Percentiles rank a stretch among this genome's conserved stretches.
phyloP scores from a whole-genome alignment of 2,797 vertebrate genomes.

The Poeciliopsis paucimaculata region DNA sequence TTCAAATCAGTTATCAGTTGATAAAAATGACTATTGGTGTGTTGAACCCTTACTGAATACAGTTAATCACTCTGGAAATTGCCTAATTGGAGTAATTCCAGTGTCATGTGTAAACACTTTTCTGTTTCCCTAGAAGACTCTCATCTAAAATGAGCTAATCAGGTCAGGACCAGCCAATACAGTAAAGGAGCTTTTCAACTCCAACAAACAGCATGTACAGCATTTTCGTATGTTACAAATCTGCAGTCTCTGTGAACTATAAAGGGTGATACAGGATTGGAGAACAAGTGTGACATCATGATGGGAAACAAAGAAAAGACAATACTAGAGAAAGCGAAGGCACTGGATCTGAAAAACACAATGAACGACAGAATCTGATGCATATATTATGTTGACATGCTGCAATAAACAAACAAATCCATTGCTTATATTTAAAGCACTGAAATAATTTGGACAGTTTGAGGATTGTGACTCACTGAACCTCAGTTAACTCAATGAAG shows the following conservation, averaged over 20 bases:
- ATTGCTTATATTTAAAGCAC: background rate
- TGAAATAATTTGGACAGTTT: background rate
- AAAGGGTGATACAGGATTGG: background rate
- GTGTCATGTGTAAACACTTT: slow-evolving; percentile 9
- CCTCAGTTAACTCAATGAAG: background rate
- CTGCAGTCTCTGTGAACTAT: background rate
- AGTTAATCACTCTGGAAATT: background rate
- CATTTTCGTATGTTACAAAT: background rate
- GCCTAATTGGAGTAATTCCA: slow-evolving; percentile 1
- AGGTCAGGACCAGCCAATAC: background rate
- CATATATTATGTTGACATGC: background rate
- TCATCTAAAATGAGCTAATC: background rate
- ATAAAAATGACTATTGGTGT: background rate
- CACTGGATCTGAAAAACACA: background rate
- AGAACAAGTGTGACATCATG: background rate
- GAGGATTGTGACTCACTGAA: background rate
- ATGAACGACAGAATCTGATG: background rate
- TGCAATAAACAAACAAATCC: background rate
- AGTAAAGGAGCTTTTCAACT: background rate
- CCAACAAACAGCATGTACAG: background rate
- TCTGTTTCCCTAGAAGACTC: background rate
- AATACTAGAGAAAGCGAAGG: background rate
- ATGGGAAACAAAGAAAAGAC: background rate
- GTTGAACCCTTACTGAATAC: background rate
- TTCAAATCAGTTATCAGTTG: background rate